phyloP scores from a whole-genome alignment of 2,113 vertebrate species.

The Oriolus oriolus region DNA sequence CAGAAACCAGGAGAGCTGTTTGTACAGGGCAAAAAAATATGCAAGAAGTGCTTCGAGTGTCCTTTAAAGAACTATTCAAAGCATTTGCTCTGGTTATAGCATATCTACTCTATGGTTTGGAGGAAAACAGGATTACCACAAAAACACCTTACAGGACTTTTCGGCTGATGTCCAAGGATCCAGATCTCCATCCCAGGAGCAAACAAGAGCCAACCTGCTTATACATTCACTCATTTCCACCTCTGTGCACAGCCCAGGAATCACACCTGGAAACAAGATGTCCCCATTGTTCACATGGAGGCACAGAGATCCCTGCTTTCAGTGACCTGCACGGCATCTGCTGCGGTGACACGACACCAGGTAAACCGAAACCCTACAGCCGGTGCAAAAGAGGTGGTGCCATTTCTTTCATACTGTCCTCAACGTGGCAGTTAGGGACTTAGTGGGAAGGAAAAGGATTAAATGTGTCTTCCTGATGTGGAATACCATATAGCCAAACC shows the following conservation, averaged over 20 bases:
- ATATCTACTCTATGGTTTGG: background rate
- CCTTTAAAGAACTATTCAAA: background rate
- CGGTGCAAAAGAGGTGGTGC: background rate
- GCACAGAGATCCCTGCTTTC: background rate
- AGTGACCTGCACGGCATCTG: background rate
- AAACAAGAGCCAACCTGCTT: background rate
- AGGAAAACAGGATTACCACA: background rate
- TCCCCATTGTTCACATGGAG: background rate
- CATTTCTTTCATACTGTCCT: background rate
- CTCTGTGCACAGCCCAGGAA: background rate
- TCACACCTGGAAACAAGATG: background rate
- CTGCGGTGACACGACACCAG: background rate
- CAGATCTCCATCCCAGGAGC: background rate
- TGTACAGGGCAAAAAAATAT: background rate
- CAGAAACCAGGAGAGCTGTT: background rate
- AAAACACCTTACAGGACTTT: background rate
- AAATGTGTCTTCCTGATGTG: background rate
- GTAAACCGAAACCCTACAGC: background rate
- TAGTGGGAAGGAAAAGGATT: background rate
- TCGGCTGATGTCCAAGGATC: background rate
- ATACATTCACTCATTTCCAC: background rate
- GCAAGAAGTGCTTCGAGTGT: background rate
- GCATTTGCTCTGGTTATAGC: background rate
- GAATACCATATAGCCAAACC: background rate
- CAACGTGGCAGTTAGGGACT: background rate